Percentiles rank a stretch among this genome's conserved stretches.
These are phyloP conservation scores for Microtus pennsylvanicus DNA, from an alignment of 2,113 vertebrate genomes.

Conservation along the genomic window DNA sequence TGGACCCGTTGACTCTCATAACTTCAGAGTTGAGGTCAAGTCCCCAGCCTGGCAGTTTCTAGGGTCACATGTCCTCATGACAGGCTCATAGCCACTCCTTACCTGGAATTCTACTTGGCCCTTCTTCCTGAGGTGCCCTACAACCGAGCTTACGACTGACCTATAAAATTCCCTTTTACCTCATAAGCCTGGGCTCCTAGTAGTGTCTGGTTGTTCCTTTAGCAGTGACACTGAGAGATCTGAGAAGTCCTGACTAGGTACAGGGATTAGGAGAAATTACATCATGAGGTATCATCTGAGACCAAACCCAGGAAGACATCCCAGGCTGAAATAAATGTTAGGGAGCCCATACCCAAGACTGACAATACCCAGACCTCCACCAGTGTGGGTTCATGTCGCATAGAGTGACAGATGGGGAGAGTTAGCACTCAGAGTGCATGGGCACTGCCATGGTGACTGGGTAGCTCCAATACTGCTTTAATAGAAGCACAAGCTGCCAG, in stretches of 20 bases:
- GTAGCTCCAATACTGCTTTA: constrained; percentile 83
- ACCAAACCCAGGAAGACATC: background rate
- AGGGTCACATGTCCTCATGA: background rate
- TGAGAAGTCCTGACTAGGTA: background rate
- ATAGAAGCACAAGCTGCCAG: constrained; percentile 84
- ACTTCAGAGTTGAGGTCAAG: background rate
- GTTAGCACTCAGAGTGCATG: constrained; percentile 77
- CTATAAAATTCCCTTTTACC: background rate
- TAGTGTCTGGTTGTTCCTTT: background rate
- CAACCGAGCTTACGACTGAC: background rate
- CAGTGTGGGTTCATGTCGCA: constrained; percentile 85
- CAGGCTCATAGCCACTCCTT: no score
- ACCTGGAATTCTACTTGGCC: background rate
- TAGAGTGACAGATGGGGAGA: constrained; percentile 85
- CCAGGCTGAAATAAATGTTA: background rate
- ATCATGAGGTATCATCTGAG: background rate
- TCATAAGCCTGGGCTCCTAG: background rate
- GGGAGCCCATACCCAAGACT: background rate
- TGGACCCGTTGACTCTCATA: background rate
- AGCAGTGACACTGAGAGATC: background rate
- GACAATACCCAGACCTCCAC: constrained; percentile 64
- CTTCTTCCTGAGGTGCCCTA: background rate
- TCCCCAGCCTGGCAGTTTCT: no score
- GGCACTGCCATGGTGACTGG: constrained; percentile 77
- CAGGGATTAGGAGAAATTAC: background rate